Conservation (phyloP, 2,113 vertebrate species). For the Stictonetta naevosa region DNA sequence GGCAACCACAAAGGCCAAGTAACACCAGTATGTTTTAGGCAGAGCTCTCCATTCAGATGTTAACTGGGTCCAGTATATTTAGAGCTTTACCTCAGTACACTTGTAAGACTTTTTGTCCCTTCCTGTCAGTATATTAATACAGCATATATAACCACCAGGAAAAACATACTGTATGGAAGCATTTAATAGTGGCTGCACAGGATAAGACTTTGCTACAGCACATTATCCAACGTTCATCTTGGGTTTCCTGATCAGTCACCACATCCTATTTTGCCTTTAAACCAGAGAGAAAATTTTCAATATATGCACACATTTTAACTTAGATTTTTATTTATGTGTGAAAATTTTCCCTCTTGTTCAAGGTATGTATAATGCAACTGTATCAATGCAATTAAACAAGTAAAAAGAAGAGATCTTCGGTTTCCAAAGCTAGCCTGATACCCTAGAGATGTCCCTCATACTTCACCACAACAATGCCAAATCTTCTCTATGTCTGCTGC, state of each 20-base stretch:
- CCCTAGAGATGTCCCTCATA: background rate
- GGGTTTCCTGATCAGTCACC: background rate
- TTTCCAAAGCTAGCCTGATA: background rate
- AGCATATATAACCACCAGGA: background rate
- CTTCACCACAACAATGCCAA: background rate
- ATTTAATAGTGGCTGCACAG: background rate
- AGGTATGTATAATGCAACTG: background rate
- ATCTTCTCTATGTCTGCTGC: background rate
- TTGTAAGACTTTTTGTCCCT: background rate
- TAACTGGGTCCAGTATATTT: background rate
- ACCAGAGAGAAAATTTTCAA: background rate
- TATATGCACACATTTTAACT: background rate
- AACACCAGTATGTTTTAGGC: background rate
- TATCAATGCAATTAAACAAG: background rate
- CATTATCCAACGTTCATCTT: background rate
- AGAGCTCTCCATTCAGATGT: background rate
- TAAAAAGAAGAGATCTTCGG: background rate
- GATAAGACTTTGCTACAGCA: background rate
- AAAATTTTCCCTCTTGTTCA: background rate
- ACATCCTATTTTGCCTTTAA: background rate
- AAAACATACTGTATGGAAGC: background rate
- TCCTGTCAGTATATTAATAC: background rate
- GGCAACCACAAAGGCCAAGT: background rate
- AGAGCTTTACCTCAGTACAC: background rate
- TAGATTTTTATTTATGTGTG: background rate